Evolutionary conservation across 2,888 invertebrate genomes (phyloP).

Genomic region (Sussaba pulchella): DNA sequence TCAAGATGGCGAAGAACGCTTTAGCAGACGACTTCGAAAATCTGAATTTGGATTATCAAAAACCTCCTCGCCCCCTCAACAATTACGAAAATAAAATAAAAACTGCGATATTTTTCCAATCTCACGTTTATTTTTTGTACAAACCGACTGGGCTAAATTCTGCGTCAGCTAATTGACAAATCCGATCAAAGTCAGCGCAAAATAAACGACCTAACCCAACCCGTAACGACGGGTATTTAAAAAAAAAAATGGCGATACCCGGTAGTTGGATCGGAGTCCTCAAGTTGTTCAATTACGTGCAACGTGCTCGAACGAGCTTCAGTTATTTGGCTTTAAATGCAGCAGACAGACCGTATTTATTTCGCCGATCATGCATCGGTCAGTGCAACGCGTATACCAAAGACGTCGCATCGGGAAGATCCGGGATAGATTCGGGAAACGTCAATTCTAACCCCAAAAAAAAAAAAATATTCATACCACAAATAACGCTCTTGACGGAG

Average conservation of each 20-base stretch:
- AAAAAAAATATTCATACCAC: constrained; percentile 78
- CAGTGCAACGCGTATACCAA: constrained; percentile 22
- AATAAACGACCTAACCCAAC: no score
- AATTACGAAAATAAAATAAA: no score
- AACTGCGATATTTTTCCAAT: no score
- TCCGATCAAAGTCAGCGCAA: no score
- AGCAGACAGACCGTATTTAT: background rate
- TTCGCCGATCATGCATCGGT: constrained; percentile 2
- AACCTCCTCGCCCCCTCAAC: no score
- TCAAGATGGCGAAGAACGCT: no score
- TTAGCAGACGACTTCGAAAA: no score
- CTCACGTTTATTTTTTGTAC: no score
- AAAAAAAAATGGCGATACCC: constrained; percentile 53
- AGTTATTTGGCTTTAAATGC: constrained; percentile 8
- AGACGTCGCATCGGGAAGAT: background rate
- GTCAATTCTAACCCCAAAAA: constrained; percentile 52
- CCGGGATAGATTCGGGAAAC: background rate
- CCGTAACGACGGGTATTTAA: background rate
- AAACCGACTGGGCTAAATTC: no score
- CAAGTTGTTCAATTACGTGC: constrained; percentile 36
- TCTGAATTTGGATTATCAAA: no score
- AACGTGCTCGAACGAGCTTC: constrained; percentile 29
- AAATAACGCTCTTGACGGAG: constrained; percentile 88
- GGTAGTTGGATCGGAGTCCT: constrained; percentile 4
- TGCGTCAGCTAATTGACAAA: no score